These are phyloP conservation scores for Synanthedon myopaeformis DNA, from an alignment of 2,888 invertebrate genomes.

Conservation along the genomic window DNA sequence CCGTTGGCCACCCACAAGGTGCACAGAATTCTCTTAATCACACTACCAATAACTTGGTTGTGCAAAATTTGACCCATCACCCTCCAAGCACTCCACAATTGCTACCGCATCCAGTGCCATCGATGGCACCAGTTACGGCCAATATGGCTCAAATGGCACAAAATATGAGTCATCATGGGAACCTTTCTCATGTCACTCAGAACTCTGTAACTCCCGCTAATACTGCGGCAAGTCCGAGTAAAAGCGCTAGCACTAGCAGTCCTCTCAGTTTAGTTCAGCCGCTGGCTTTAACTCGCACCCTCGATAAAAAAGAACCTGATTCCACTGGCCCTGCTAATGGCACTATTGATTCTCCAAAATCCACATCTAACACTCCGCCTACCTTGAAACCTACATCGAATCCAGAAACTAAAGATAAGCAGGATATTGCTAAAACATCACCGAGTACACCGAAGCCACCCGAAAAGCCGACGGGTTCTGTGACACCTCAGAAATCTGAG, in stretches of 20 bases:
- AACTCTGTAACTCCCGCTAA: conserved; percentile 42
- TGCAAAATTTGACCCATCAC: conserved; percentile 53
- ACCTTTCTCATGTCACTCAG: conserved; percentile 55
- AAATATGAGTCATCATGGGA: conserved; percentile 66
- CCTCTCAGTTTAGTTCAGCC: conserved; percentile 59
- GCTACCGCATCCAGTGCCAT: conserved; percentile 45
- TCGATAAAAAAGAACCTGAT: conserved; percentile 58
- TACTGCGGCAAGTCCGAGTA: conserved; percentile 42
- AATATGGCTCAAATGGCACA: conserved; percentile 68
- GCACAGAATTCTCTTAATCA: conserved; percentile 50
- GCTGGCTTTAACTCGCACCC: conserved; percentile 56
- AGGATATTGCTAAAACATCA: conserved; percentile 56
- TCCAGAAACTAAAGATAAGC: conserved; percentile 51
- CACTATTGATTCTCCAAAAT: conserved; percentile 52
- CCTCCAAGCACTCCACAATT: conserved; percentile 35
- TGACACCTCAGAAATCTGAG: conserved; percentile 48
- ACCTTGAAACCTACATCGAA: conserved; percentile 43
- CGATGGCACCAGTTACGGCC: conserved; percentile 63
- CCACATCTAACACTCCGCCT: conserved; percentile 36
- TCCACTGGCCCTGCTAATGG: conserved; percentile 48
- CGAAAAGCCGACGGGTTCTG: conserved; percentile 40
- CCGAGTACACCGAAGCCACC: conserved; percentile 60
- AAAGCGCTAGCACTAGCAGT: conserved; percentile 40
- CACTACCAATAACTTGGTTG: conserved; percentile 40
- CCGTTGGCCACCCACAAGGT: conserved; percentile 50